phyloP scores from a whole-genome alignment of 2,113 vertebrate genomes.

The Excalfactoria chinensis region DNA sequence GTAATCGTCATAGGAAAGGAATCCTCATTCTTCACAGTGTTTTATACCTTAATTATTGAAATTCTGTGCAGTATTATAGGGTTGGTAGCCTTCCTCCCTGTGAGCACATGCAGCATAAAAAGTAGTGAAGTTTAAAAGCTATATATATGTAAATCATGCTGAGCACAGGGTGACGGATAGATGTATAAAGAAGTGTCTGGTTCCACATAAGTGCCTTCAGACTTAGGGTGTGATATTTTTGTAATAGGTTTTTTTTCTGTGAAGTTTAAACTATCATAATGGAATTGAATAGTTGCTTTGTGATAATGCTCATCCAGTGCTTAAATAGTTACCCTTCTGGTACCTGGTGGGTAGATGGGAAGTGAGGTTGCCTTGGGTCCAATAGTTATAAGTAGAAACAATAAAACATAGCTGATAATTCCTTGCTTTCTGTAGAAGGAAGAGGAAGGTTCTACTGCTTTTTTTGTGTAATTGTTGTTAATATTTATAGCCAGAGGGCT shows the following conservation, averaged over 20 bases:
- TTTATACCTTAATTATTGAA: slow-evolving; percentile 22
- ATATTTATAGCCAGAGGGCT: fast-evolving
- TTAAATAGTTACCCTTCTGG: not conserved
- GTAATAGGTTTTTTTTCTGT: not conserved
- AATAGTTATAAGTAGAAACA: not conserved
- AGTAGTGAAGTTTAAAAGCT: slow-evolving; percentile 49
- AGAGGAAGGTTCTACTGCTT: not conserved
- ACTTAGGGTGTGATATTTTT: not conserved
- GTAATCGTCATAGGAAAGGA: not conserved
- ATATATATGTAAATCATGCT: slow-evolving; percentile 56
- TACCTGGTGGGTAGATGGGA: not conserved
- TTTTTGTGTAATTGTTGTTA: not conserved
- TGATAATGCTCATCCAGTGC: not conserved
- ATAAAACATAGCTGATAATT: not conserved
- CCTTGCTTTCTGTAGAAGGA: not conserved
- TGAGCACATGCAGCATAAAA: slow-evolving; percentile 33
- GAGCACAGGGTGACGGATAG: not conserved
- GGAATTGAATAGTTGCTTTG: not conserved
- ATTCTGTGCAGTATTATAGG: not conserved
- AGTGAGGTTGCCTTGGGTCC: not conserved
- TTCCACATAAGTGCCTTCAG: not conserved
- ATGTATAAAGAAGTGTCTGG: slow-evolving; percentile 28
- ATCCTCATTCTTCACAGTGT: not conserved
- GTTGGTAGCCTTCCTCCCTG: slow-evolving; percentile 50
- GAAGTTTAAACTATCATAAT: not conserved